Base-by-base conservation (phyloP, 2,113 vertebrate species). In the Hippocampus comes region DNA sequence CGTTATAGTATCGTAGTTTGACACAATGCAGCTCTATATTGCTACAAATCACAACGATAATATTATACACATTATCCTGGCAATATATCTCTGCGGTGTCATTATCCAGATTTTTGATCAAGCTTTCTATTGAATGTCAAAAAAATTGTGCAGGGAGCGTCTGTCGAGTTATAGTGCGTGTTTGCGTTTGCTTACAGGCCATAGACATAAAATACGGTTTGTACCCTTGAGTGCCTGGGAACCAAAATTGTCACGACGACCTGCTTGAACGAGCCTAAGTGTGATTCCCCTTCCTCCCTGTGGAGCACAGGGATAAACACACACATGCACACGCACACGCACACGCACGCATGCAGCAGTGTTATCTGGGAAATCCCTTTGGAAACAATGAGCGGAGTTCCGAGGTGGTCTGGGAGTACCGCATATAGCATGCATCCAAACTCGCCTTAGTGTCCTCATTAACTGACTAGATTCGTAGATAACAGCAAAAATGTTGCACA, bases 221-320 rank as follows among this genome's bases (percentile, higher is more conserved):
- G 76, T 86, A 74, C 74, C 64, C 73, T 86, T 86, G 80, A 81
- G 81, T 85, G 82, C 80, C 73, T 81, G 57, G 80, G 72, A 75
- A 80, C 86, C 86, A 84, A 84, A 89, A 83, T 67, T 84, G 79
- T 79, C 65, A 73, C 73, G 76, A 86, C 83, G 82, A 86, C 82
- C 76, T 80, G 66, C 9, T 81, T 78, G 81, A 90, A 91, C 79
- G 71, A 83, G 67, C 67, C 3, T 57, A 81, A 72, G 84, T 81
- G 78, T 89, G 85, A 88, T 78, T 82, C 79, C 55, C 46, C 67
- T 65, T 81, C 71, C 61, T 80, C 63, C 38, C 75, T 73, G 70
- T 65, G 8, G 68, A 80, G 77, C 48, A 38, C 73, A 83, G 77
- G 83, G 87, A 86, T 85, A 87, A 82, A 86, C 15, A 74, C 75